Conservation (phyloP, 2,888 invertebrate genomes). For the Cybosia mesomella region DNA sequence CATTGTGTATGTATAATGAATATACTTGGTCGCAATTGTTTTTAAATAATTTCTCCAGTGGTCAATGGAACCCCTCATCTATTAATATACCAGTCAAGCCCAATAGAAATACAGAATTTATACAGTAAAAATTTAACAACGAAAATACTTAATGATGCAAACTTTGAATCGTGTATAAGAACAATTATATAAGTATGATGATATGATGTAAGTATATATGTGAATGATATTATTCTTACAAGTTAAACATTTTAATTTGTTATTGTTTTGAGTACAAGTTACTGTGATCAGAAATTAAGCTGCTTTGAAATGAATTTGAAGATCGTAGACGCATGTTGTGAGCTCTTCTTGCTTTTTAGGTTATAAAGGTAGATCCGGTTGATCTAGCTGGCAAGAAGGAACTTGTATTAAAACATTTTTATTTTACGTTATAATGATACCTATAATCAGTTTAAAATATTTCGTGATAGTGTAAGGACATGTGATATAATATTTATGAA, state of each 20-base stretch:
- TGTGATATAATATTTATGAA: conserved; percentile 23
- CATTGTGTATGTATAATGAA: conserved; percentile 17
- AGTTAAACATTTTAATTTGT: conserved; percentile 3
- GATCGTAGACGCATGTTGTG: not conserved
- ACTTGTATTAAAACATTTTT: conserved; percentile 16
- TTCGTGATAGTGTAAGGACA: conserved; percentile 20
- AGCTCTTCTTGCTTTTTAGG: not conserved
- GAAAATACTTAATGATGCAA: conserved; percentile 52
- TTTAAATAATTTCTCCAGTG: conserved; percentile 32
- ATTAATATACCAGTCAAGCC: conserved; percentile 56
- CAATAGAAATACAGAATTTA: conserved; percentile 54
- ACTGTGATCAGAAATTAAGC: conserved; percentile 7
- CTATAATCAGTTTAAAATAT: conserved; percentile 29
- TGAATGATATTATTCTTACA: conserved; percentile 37
- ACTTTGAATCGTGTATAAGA: conserved; percentile 39
- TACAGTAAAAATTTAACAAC: conserved; percentile 52
- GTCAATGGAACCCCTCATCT: conserved; percentile 55
- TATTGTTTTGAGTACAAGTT: not conserved
- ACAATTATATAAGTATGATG: conserved; percentile 39
- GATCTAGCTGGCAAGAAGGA: not conserved
- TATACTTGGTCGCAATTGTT: conserved; percentile 23
- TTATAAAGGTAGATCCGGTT: conserved; percentile 13
- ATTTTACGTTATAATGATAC: conserved; percentile 28
- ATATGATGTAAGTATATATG: conserved; percentile 37
- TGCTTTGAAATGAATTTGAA: not conserved